Evolutionary conservation across 2,888 invertebrate genomes (phyloP).

Genomic region (Diogma glabrata): DNA sequence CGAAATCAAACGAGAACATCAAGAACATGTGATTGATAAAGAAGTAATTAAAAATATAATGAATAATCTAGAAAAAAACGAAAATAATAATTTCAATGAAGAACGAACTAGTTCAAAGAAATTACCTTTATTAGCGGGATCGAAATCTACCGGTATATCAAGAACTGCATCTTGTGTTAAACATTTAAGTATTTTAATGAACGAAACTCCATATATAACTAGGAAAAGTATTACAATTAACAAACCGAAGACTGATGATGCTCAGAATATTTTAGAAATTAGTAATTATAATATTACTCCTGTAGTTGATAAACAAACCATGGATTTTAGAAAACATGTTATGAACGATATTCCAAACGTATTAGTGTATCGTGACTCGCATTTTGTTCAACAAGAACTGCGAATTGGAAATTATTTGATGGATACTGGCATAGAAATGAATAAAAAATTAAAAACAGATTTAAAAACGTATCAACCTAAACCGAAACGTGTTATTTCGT

Average conservation of each 20-base stretch:
- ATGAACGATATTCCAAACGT: slow-evolving; percentile 35
- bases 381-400: slow-evolving; percentile 35
- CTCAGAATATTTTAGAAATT: too few relatives aligned
- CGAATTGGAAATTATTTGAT: slow-evolving; percentile 34
- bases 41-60: slow-evolving; percentile 22
- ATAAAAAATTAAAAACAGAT: slow-evolving; percentile 23
- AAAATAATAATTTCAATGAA: slow-evolving; percentile 17
- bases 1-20: slow-evolving; percentile 47
- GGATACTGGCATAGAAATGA: slow-evolving; percentile 35
- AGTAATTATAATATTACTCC: too few relatives aligned
- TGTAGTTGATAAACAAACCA: not conserved
- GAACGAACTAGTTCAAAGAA: slow-evolving; percentile 21
- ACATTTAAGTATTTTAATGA: slow-evolving; percentile 26
- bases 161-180: slow-evolving; percentile 31
- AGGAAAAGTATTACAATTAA: too few relatives aligned
- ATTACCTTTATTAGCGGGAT: not conserved
- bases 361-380: slow-evolving; percentile 32
- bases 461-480: slow-evolving; percentile 17
- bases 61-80: slow-evolving; percentile 20
- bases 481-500: too few relatives aligned
- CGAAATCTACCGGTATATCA: too few relatives aligned
- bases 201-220: slow-evolving; percentile 2
- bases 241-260: slow-evolving; percentile 1
- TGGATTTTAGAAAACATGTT: slow-evolving; percentile 14
- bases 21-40: slow-evolving; percentile 34